phyloP scores from a whole-genome alignment of 2,888 invertebrate species.

The Tachina lurida region DNA sequence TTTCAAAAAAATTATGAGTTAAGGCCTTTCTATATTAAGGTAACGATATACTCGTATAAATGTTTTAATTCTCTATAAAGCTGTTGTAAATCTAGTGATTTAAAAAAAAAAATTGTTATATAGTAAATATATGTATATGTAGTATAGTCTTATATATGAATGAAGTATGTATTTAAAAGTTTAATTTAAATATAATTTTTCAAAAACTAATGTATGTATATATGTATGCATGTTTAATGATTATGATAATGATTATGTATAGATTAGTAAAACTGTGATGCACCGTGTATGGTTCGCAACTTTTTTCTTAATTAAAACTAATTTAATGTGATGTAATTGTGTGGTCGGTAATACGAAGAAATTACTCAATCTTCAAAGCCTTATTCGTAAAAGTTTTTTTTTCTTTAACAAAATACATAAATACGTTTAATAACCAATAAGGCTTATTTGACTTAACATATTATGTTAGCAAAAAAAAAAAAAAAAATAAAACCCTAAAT shows the following conservation, averaged over 20 bases:
- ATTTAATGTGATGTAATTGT: slow-evolving; percentile 55
- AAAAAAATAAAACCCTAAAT: neutral
- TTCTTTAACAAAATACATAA: neutral
- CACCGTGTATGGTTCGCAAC: neutral
- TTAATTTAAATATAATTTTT: slow-evolving; percentile 29
- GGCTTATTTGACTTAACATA: neutral
- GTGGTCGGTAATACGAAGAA: slow-evolving; percentile 34
- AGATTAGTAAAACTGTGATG: slow-evolving; percentile 55
- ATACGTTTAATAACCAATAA: neutral
- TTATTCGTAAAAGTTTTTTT: neutral
- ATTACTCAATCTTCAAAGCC: neutral
- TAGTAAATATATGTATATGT: neutral
- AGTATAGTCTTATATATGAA: neutral
- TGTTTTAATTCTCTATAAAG: slow-evolving; percentile 7
- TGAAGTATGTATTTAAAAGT: neutral
- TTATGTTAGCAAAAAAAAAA: neutral
- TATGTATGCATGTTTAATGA: slow-evolving; percentile 5
- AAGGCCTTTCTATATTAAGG: too few species aligned
- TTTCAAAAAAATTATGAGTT: too few species aligned
- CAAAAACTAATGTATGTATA: neutral
- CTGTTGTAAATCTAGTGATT: neutral
- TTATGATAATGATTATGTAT: slow-evolving; percentile 45
- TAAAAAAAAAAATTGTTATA: neutral
- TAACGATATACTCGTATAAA: too few species aligned
- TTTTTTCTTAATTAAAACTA: slow-evolving; percentile 12